Evolutionary conservation across 2,888 invertebrate species (phyloP), one percentile per base, ranked within the genome.

Genomic region (Agonopterix alstromeriana): DNA sequence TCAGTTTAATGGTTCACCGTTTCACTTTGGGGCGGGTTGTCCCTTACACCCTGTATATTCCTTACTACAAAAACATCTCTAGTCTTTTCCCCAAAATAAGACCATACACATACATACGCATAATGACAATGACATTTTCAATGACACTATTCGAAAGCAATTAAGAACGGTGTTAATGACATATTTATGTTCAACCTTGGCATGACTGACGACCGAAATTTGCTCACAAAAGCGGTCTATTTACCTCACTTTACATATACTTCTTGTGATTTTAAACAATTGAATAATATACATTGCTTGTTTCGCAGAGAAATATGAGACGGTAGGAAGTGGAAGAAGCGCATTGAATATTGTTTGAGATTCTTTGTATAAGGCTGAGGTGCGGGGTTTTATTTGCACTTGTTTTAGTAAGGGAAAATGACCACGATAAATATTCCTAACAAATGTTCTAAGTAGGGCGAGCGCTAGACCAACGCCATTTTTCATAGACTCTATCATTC

Each of bases 381-480:
- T 54, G 53, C 52, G 53, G 56, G 50, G 51, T 42, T 42, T 42
- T 10, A 12, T 42, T 42, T 8, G 10, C 8, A 8, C 4, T 42
- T 11, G 10, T 11, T n/a, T 11, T n/a, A 63, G 70, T 63, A 58
- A 56, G 63, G 70, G 73, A 74, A 74, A 77, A 72, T 73, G 76
- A 73, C 74, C 70, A 72, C 80, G 73, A 74, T 73, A 70, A 73
- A 72, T 72, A 81, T 27, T 82, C 81, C 82, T 75, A 38, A 83
- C 76, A 77, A 80, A 81, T 69, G 69, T 60, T 68, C 70, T 72
- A 83, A 82, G 73, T 82, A 73, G 82, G 83, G 74, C 82, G 38
- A 38, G 38, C 10, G 38, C 10, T n/a, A 38, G 83, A 73, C 82
- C n/a, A 38, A n/a, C 10, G 38, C 10, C 38, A 38, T 38, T n/a